Conservation (phyloP, 2,888 invertebrate genomes). For the Drosophila conformis region DNA sequence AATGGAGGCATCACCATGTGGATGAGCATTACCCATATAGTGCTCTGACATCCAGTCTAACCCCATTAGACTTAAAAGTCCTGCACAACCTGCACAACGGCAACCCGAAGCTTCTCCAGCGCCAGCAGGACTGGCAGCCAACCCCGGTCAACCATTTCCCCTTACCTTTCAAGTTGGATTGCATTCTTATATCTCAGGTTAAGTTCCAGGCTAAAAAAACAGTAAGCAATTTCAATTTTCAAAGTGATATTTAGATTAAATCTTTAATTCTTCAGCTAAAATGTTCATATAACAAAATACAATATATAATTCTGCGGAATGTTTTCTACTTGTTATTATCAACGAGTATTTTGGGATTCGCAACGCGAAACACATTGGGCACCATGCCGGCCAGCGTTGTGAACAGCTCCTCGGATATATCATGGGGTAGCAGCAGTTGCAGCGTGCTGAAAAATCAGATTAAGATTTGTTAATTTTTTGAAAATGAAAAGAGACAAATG, state of each 20-base stretch:
- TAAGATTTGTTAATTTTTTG: not conserved
- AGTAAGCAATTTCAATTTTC: not conserved
- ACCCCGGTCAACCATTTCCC: not conserved
- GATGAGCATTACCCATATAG: too few relatives aligned
- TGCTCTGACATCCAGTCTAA: too few relatives aligned
- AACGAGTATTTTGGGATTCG: constrained; percentile 95
- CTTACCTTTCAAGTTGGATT: not conserved
- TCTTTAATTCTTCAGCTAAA: not conserved
- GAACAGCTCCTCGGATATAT: constrained; percentile 93
- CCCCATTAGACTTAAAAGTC: not conserved
- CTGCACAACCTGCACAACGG: not conserved
- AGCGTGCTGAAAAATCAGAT: constrained; percentile 74
- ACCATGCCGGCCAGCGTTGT: constrained; percentile 93
- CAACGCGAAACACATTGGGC: constrained; percentile 96
- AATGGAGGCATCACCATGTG: not conserved
- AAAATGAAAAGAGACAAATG: not conserved
- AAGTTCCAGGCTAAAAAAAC: not conserved
- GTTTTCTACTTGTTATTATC: constrained; percentile 75
- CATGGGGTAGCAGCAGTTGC: constrained; percentile 90
- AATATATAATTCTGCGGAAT: not conserved
- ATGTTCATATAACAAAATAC: not conserved
- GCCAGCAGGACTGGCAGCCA: not conserved
- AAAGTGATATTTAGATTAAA: not conserved
- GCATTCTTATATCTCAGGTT: not conserved
- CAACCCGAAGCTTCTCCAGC: not conserved